Base-by-base conservation (phyloP, 2,888 invertebrate species). In the Lithophane socia region DNA sequence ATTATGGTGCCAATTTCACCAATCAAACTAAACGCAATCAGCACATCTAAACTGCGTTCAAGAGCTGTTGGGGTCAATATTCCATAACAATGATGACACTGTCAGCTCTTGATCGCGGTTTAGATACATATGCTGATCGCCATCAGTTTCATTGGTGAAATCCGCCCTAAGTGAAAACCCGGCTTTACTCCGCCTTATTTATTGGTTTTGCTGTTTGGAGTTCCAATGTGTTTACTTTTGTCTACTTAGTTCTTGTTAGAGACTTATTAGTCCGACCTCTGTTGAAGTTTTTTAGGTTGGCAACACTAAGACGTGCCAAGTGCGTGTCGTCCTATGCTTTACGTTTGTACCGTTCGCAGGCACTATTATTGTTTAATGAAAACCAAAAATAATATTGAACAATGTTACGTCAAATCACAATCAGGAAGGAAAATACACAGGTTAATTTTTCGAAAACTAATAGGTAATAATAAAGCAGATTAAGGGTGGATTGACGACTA, bases 161-260 rank as follows among this genome's bases (percentile, higher is more conserved):
- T 37, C 67, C 29, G 29, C 29, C 52, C 52, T 52, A 52, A 75
- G 60, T 81, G 73, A 68, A 77, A 81, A 44, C 69, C 29, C 21
- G 61, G 69, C 66, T 76, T 79, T 70, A 69, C 47, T 10, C 66
- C n/a, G 67, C 54, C 42, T 85, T 84, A 66, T 80, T 86, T 86
- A 86, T 86, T 86, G 66, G 72, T 73, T 86, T 75, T 77, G 69
- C 72, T 79, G 72, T 84, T 85, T 72, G 61, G 54, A 82, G 85
- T 85, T 82, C 29, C 77, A 72, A 85, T 77, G 85, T 81, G 82
- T 85, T 85, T 85, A 81, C 81, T 83, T 73, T 77, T 67, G 82
- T 72, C 65, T 72, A 75, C 77, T 82, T 74, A 77, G 85, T 77
- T 83, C 83, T 81, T 67, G 85, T 82, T 82, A 68, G 67, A 71